A percentile compares a stretch with the other conserved stretches of the same genome.
These are phyloP conservation scores for Lasioglossum oenotherae DNA, from an alignment of 2,888 invertebrate species.

Conservation along the genomic window DNA sequence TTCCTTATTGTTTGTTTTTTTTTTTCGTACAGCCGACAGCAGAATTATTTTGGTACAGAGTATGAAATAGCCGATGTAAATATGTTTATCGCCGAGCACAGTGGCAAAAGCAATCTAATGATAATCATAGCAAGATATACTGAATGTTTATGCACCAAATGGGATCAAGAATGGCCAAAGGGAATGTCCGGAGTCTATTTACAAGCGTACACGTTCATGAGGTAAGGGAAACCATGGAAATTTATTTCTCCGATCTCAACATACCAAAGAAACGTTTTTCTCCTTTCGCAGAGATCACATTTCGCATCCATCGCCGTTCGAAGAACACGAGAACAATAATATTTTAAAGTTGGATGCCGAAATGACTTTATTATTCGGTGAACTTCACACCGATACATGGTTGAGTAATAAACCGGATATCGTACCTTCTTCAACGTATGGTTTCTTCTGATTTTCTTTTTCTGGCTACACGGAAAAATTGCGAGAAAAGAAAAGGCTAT, in stretches of 20 bases:
- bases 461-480: not conserved
- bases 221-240: conserved; percentile 73
- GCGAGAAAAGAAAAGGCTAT: not conserved
- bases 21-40: conserved; percentile 46
- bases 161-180: conserved; percentile 89
- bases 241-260: not conserved
- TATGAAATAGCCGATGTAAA: conserved; percentile 88
- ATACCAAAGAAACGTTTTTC: not conserved
- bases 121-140: conserved; percentile 87
- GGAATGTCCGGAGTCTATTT: conserved; percentile 87
- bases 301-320: conserved; percentile 85
- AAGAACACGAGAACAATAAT: conserved; percentile 81
- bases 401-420: conserved; percentile 76
- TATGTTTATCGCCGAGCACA: conserved; percentile 86
- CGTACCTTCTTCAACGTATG: conserved; percentile 74
- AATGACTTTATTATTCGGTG: conserved; percentile 86
- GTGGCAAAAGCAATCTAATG: conserved; percentile 85
- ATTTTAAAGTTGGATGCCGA: conserved; percentile 85
- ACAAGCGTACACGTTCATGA: conserved; percentile 87
- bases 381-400: conserved; percentile 85
- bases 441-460: conserved; percentile 9
- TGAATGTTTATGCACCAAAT: conserved; percentile 86
- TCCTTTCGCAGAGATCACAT: conserved; percentile 85
- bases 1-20: not conserved
- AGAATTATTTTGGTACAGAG: conserved; percentile 88